phyloP scores from a whole-genome alignment of 2,888 invertebrate genomes.

The Mesorhabditis spiculigera region DNA sequence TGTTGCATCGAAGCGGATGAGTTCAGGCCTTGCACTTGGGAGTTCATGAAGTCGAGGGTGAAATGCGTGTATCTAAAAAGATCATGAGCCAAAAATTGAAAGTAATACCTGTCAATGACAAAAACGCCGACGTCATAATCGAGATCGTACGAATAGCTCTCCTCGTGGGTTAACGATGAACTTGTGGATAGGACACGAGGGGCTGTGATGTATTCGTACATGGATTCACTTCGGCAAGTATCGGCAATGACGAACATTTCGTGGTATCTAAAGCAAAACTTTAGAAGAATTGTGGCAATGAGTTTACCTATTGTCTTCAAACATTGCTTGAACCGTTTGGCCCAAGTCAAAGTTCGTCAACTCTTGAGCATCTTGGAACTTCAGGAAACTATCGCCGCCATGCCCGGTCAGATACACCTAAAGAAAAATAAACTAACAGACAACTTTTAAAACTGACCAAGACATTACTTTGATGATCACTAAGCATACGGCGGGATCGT shows the following conservation, averaged over 20 bases:
- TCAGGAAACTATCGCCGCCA: constrained; percentile 96
- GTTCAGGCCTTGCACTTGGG: constrained; percentile 60
- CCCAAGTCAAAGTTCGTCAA: constrained; percentile 96
- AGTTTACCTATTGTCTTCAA: constrained; percentile 84
- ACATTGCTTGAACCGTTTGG: constrained; percentile 99
- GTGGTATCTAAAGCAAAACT: constrained; percentile 73
- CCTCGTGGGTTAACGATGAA: constrained; percentile 70
- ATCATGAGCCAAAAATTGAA: too few relatives aligned
- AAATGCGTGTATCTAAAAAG: constrained; percentile 82
- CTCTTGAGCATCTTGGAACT: constrained; percentile 98
- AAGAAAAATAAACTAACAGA: constrained; percentile 8
- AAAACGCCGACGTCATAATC: constrained; percentile 98
- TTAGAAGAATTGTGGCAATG: neutral
- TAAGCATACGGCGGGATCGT: constrained; percentile 85
- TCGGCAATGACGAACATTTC: constrained; percentile 98
- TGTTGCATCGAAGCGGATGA: constrained; percentile 59
- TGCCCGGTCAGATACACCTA: constrained; percentile 66
- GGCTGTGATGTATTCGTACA: constrained; percentile 95
- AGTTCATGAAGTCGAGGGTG: constrained; percentile 88
- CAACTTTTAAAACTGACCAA: constrained; percentile 61
- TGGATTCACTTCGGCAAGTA: constrained; percentile 96
- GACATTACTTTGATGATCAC: constrained; percentile 94
- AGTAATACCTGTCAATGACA: constrained; percentile 82
- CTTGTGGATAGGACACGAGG: constrained; percentile 96
- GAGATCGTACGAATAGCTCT: constrained; percentile 81